Conservation (phyloP, 2,113 vertebrate genomes). For the Nanorana parkeri region DNA sequence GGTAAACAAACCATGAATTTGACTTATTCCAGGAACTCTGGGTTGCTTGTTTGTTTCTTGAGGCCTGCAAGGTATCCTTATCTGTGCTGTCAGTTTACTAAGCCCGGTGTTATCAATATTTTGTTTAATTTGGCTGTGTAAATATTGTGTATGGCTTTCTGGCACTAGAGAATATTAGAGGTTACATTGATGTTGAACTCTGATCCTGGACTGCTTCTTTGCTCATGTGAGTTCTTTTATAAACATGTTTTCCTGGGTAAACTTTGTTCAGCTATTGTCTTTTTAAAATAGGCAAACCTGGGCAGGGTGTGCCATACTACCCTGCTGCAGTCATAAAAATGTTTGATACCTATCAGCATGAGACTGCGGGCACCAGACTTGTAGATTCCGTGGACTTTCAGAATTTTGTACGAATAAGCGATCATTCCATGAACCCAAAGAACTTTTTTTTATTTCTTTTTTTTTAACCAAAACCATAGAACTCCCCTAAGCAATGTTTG, state of each 20-base stretch:
- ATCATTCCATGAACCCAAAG: no score
- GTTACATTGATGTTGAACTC: slow-evolving; percentile 23
- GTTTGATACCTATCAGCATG: no score
- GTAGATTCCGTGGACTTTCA: no score
- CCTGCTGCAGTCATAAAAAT: no score
- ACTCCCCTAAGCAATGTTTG: no score
- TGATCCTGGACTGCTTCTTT: not conserved
- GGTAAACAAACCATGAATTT: no score
- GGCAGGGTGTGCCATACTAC: not conserved
- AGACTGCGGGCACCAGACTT: no score
- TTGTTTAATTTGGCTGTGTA: slow-evolving; percentile 3
- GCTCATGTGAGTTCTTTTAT: slow-evolving; percentile 3
- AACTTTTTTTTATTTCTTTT: no score
- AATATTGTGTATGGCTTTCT: not conserved
- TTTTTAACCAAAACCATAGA: no score
- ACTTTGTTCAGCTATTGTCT: slow-evolving; percentile 16
- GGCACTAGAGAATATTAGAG: not conserved
- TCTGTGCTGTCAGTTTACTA: not conserved
- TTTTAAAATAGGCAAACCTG: not conserved
- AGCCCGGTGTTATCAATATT: not conserved
- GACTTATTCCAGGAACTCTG: no score
- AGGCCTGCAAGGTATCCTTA: not conserved
- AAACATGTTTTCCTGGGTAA: slow-evolving; percentile 28
- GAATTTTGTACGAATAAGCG: no score
- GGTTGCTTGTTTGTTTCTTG: not conserved